Evolutionary conservation across 1,140 invertebrate genomes (phyloP), one percentile per base, ranked within the genome.

Genomic region (Drusus annulatus): DNA sequence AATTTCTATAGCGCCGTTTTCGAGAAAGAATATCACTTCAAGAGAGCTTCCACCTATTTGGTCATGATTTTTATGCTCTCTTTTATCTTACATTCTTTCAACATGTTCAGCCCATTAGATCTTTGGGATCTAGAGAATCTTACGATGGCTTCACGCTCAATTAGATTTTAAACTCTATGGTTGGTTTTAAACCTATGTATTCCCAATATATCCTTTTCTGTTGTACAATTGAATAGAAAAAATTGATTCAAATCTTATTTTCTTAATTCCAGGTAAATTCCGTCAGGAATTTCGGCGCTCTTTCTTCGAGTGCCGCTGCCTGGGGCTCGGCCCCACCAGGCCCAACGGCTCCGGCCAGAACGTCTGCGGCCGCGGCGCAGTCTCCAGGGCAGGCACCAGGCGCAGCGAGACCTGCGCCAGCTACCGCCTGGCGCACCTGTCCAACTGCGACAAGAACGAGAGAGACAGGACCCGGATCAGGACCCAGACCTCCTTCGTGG

Each of bases 261-360:
- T 69, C 21, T 78, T 56, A 60, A 19, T 79, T 75, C 19, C 80
- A 90, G 89, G 89, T 17, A 90, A 90, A 84, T 90, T 90, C 80
- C 85, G 89, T 0, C 86, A 88, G n/a, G 89, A 90, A 81, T 90
- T 90, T 83, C 86, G 89, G 81, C 85, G 88, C 51, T 90, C 89
- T 0, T 90, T 89, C 84, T 90, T 90, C 87, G 89, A 89, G 82
- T 90, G 88, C 60, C 86, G 88, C 80, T 89, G 89, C 81, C 89
- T 88, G 69, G 89, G 89, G 23, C 84, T 84, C 21, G 76, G 81
- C 0, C 62, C 84, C 0, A 68, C 85, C 0, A 63, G 85, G 0
- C 87, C 87, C 0, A 84, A 86, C 2, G 87, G 86, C 0, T 86
- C 87, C 16, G 87, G 87, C 13, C 87, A 86, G 50, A 80, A 87